These are phyloP conservation scores for Gryllus longicercus DNA, from an alignment of 2,888 invertebrate genomes.

Conservation along the genomic window DNA sequence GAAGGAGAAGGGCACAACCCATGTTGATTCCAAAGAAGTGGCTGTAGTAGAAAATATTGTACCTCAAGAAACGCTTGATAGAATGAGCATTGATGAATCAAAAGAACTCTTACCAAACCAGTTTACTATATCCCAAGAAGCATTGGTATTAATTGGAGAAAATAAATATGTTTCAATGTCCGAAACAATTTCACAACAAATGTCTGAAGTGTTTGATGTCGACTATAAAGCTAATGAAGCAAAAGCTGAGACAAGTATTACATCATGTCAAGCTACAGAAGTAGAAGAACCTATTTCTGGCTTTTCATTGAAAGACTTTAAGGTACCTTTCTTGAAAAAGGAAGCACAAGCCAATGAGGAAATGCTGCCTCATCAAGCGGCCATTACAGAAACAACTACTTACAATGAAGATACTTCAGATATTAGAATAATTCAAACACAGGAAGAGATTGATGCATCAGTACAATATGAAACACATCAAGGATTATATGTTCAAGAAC, in stretches of 20 bases:
- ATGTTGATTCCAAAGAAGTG: slow-evolving; percentile 27
- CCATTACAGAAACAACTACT: too few relatives aligned
- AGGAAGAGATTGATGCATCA: too few relatives aligned
- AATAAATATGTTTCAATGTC: slow-evolving; percentile 20
- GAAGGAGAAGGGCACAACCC: slow-evolving; percentile 26
- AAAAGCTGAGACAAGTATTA: slow-evolving; percentile 31
- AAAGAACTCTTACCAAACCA: too few relatives aligned
- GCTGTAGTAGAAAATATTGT: slow-evolving; percentile 19
- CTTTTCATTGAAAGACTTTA: background rate
- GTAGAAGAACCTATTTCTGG: slow-evolving; percentile 32
- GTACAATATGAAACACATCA: too few relatives aligned
- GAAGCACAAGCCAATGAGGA: background rate
- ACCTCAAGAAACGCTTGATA: background rate
- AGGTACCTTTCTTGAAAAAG: background rate
- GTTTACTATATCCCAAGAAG: too few relatives aligned
- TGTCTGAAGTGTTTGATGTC: slow-evolving; percentile 27
- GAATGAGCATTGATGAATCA: background rate
- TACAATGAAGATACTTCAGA: too few relatives aligned
- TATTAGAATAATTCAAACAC: too few relatives aligned
- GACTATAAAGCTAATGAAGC: slow-evolving; percentile 28
- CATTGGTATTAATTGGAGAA: too few relatives aligned
- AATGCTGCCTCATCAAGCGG: too few relatives aligned
- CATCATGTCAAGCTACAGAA: slow-evolving; percentile 28
- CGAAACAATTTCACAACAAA: slow-evolving; percentile 35
- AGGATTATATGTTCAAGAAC: too few relatives aligned